Evolutionary conservation across 2,888 invertebrate species (phyloP).

Genomic region (Amphipoea lucens): DNA sequence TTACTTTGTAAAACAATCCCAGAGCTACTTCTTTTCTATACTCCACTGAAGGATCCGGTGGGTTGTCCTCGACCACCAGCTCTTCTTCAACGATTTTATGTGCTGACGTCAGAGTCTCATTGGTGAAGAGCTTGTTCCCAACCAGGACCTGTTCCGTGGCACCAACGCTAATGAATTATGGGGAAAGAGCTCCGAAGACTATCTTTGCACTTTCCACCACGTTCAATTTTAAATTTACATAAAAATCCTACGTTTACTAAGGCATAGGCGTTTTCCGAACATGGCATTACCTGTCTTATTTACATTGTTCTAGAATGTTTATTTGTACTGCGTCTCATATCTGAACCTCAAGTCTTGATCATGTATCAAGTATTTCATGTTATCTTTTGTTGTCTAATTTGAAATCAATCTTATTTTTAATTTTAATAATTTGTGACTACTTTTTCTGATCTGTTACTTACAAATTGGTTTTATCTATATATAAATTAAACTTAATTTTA

Average conservation of each 20-base stretch:
- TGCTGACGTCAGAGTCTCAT: slow-evolving; percentile 81
- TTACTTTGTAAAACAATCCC: slow-evolving; percentile 24
- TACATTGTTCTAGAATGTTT: too few species aligned
- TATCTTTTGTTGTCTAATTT: too few species aligned
- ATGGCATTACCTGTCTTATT: slow-evolving; percentile 91
- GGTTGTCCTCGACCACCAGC: slow-evolving; percentile 73
- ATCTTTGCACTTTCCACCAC: slow-evolving; percentile 83
- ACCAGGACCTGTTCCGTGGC: slow-evolving; percentile 87
- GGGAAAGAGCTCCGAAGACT: slow-evolving; percentile 90
- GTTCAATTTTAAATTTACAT: slow-evolving; percentile 75
- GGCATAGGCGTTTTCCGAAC: slow-evolving; percentile 93
- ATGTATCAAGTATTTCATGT: too few species aligned
- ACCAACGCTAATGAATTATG: slow-evolving; percentile 83
- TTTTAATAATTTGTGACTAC: too few species aligned
- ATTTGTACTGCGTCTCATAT: too few species aligned
- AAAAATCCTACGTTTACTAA: slow-evolving; percentile 93
- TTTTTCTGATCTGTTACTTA: too few species aligned
- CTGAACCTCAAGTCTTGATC: too few species aligned
- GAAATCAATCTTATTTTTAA: too few species aligned
- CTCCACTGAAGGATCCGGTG: slow-evolving; percentile 89
- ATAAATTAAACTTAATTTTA: too few species aligned
- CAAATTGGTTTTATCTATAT: too few species aligned
- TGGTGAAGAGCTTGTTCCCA: slow-evolving; percentile 82
- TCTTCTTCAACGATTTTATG: slow-evolving; percentile 73
- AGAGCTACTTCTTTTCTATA: slow-evolving; percentile 75